A percentile compares a stretch with the other conserved stretches of the same genome.
These are phyloP conservation scores for Chelonoidis abingdonii DNA, from an alignment of 2,113 vertebrate species.

Conservation along the genomic window DNA sequence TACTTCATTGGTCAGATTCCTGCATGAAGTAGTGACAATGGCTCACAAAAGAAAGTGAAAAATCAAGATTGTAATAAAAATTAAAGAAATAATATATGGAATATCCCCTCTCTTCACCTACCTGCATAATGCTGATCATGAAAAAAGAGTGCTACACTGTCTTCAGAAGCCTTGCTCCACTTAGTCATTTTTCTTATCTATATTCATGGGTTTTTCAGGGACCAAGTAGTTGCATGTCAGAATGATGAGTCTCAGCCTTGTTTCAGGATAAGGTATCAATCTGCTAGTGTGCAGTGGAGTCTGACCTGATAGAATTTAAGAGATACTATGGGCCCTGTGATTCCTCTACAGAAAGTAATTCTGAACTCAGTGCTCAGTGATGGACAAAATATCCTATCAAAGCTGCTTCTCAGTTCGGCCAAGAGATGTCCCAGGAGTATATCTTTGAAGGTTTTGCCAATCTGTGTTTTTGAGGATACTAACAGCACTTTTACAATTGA, in stretches of 20 bases:
- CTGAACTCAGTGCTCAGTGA: neutral
- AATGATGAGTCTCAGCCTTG: constrained; percentile 6
- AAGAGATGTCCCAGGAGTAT: neutral
- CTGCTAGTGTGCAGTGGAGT: neutral
- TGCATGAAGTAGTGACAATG: neutral
- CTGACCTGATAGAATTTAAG: constrained; percentile 27
- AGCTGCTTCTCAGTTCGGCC: constrained; percentile 6
- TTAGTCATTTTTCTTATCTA: constrained; percentile 2
- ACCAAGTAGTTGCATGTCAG: constrained; percentile 1
- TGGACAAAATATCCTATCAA: constrained; percentile 13
- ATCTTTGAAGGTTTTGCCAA: neutral
- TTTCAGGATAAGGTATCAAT: constrained; percentile 40
- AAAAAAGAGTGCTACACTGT: neutral
- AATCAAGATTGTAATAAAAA: neutral
- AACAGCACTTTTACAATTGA: neutral
- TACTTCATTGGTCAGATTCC: neutral
- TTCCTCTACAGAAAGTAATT: constrained; percentile 25
- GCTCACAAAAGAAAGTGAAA: neutral
- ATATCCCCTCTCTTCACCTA: neutral
- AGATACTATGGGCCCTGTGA: fast-evolving
- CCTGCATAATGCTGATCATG: neutral
- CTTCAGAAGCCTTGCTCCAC: neutral
- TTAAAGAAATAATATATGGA: neutral
- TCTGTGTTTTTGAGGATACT: neutral
- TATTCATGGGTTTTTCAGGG: constrained; percentile 25